Conservation (phyloP, 1,140 invertebrate genomes). For the Cyclargus thomasi region DNA sequence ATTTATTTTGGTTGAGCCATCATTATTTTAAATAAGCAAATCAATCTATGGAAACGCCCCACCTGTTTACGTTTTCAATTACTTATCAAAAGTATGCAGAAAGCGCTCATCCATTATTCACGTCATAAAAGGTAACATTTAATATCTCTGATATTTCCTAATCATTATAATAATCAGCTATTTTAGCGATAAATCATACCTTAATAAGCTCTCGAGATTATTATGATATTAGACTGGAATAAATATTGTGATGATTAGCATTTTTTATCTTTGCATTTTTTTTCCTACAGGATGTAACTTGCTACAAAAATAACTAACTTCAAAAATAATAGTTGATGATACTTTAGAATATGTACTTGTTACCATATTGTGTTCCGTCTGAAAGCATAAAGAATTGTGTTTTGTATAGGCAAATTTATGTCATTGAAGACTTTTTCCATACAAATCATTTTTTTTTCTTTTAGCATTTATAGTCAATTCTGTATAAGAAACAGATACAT, state of each 20-base stretch:
- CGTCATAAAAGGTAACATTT: neutral
- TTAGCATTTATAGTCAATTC: too few relatives aligned
- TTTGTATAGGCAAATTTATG: too few relatives aligned
- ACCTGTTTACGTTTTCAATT: neutral
- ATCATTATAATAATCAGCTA: neutral
- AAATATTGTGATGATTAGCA: neutral
- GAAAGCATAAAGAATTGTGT: too few relatives aligned
- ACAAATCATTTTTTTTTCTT: too few relatives aligned
- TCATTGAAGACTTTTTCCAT: too few relatives aligned
- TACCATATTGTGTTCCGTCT: too few relatives aligned
- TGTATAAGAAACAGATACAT: too few relatives aligned
- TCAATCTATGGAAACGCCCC: neutral
- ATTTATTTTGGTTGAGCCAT: neutral
- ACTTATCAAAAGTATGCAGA: constrained; percentile 3
- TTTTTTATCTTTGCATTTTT: neutral
- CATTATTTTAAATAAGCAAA: neutral
- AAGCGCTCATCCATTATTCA: neutral
- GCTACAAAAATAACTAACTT: too few relatives aligned
- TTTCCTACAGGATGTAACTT: neutral
- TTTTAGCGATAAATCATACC: neutral
- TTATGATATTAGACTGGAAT: neutral
- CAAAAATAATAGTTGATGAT: too few relatives aligned
- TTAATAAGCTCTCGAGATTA: neutral
- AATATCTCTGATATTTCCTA: neutral
- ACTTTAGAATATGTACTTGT: too few relatives aligned